Evolutionary conservation across 2,888 invertebrate species (phyloP), one percentile per base, ranked within the genome.

Genomic region (Clusia tigrina): DNA sequence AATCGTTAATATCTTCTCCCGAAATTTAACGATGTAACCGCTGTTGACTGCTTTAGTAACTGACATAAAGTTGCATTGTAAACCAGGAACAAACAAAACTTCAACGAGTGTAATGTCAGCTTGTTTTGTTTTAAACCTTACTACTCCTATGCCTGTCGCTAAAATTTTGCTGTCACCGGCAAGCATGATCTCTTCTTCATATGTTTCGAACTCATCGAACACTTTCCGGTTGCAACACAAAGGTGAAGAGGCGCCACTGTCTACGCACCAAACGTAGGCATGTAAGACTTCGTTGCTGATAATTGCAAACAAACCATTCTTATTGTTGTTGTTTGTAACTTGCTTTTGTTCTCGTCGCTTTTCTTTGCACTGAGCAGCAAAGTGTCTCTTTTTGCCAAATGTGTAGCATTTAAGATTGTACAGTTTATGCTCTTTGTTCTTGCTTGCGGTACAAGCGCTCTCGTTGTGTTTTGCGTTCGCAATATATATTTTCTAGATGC

Each of bases 61-160:
- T 10, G 69, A 70, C 37, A 68, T 56, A 24, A 70, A 70, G 32
- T 69, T 69, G 15, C 64, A 54, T 26, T 63, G 63, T 37, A 70
- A 56, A 15, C 52, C 52, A 10, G 65, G 64, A 25, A 63, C 62
- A 55, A 65, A 69, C 22, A 69, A 51, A 6, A 67, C 71, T 23
- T 66, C 60, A 25, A 51, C 26, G 38, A 67, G 59, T 18, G 37
- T 55, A 60, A 59, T 15, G n/a, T n/a, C n/a, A n/a, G n/a, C n/a
- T 38, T 48, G 2, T n/a, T 15, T 22, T 54, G 17, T 56, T 15
- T 18, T n/a, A 5, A 64, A 15, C 2, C 42, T 38, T 17, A 61
- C 64, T 1, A 17, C 54, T 24, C 65, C 65, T 23, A 54, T 53
- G n/a, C 64, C 63, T 1, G 5, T 54, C 12, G 67, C 52, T 23